Evolutionary conservation across 2,797 vertebrate genomes (phyloP).

Genomic region (Pangasius djambal): DNA sequence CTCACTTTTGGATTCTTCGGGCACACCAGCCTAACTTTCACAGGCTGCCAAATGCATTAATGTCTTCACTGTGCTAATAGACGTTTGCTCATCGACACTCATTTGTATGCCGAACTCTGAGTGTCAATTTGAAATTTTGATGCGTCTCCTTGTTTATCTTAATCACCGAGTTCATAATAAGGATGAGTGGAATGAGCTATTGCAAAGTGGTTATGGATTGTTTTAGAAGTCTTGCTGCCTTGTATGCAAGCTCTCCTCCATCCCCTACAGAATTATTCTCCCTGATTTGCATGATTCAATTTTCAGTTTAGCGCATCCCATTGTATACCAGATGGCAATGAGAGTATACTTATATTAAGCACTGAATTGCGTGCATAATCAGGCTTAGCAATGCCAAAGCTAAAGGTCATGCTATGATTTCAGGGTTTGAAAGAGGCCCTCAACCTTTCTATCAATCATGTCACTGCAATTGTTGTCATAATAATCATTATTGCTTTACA

Average conservation of each 20-base stretch:
- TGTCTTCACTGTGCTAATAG: constrained; percentile 31
- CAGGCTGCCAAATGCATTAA: constrained; percentile 19
- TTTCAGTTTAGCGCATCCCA: constrained; percentile 32
- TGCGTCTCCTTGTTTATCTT: constrained; percentile 34
- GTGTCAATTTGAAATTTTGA: constrained; percentile 43
- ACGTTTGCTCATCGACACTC: constrained; percentile 24
- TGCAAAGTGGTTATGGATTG: constrained; percentile 35
- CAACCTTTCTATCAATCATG: constrained; percentile 12
- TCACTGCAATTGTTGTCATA: constrained; percentile 5
- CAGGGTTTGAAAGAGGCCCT: constrained; percentile 10
- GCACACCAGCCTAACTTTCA: constrained; percentile 23
- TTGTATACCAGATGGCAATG: constrained; percentile 27
- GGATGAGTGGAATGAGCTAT: constrained; percentile 31
- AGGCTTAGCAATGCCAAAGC: background rate
- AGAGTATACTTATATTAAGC: constrained; percentile 32
- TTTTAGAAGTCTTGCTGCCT: constrained; percentile 13
- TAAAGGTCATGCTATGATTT: constrained; percentile 16
- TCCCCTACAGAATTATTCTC: constrained; percentile 28
- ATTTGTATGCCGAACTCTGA: constrained; percentile 39
- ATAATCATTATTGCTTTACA: background rate
- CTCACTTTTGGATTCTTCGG: constrained; percentile 16
- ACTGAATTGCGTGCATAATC: constrained; percentile 9
- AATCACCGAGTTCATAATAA: constrained; percentile 43
- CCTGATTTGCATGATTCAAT: constrained; percentile 51
- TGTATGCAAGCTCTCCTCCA: background rate